Evolutionary conservation across 1,140 invertebrate species (phyloP).

Genomic region (Apis florea): DNA sequence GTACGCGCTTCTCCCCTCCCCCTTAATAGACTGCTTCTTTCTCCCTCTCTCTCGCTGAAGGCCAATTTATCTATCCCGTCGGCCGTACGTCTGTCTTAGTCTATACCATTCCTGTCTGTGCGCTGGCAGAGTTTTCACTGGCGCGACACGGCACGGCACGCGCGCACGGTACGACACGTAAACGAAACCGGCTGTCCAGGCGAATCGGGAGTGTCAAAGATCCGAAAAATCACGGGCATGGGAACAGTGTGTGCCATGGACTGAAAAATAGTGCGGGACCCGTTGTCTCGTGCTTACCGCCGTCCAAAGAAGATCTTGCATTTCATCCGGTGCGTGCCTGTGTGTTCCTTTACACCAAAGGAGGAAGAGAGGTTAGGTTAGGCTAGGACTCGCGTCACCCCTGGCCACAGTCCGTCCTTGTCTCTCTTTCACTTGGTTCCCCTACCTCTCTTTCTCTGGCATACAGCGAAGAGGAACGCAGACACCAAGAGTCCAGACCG

Average conservation of each 20-base stretch:
- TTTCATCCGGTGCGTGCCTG: constrained; percentile 44
- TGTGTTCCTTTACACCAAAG: constrained; percentile 37
- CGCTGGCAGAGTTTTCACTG: constrained; percentile 56
- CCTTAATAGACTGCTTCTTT: constrained; percentile 23
- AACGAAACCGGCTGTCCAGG: constrained; percentile 46
- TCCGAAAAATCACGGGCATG: constrained; percentile 53
- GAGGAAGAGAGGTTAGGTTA: constrained; percentile 64
- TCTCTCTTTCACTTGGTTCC: constrained; percentile 12
- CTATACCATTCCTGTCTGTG: constrained; percentile 44
- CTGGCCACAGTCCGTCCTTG: constrained; percentile 20
- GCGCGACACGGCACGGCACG: constrained; percentile 47
- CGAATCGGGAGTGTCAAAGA: constrained; percentile 46
- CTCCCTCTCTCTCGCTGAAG: constrained; percentile 39
- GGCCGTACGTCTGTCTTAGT: constrained; percentile 35
- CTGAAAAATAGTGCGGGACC: constrained; percentile 46
- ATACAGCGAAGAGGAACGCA: constrained; percentile 45
- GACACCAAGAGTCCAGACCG: constrained; percentile 38
- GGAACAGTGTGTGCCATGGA: constrained; percentile 50
- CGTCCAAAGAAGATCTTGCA: constrained; percentile 20
- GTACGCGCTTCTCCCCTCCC: constrained; percentile 32
- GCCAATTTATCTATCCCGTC: constrained; percentile 44
- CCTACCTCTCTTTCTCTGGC: constrained; percentile 39
- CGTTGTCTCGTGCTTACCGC: constrained; percentile 26
- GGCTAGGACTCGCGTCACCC: constrained; percentile 58
- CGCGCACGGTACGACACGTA: constrained; percentile 33